Conservation (phyloP, 2,797 vertebrate species). For the Betta splendens region DNA sequence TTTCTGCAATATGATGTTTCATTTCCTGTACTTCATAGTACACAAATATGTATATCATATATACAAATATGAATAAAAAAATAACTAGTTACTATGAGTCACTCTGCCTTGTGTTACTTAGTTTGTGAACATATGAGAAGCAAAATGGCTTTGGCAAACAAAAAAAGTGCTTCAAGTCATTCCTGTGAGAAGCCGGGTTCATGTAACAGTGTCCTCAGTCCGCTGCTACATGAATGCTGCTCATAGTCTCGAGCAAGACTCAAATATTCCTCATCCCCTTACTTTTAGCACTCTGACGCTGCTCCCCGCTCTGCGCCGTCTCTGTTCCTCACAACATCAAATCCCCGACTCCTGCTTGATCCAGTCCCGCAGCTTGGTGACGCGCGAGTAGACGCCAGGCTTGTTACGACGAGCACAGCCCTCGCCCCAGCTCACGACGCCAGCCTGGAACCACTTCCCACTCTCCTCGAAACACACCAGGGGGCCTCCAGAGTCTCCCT, state of each 20-base stretch:
- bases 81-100: no score
- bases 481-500: conserved; percentile 87
- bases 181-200: conserved; percentile 35
- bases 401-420: conserved; percentile 84
- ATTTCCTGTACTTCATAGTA: conserved; percentile 14
- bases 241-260: conserved; percentile 35
- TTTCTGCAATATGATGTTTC: conserved; percentile 19
- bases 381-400: conserved; percentile 80
- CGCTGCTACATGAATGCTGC: conserved; percentile 35
- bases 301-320: conserved; percentile 23
- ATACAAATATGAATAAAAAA: no score
- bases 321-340: conserved; percentile 56
- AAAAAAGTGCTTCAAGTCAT: conserved; percentile 57
- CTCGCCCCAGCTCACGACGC: conserved; percentile 86
- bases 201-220: conserved; percentile 24
- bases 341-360: conserved; percentile 61
- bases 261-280: conserved; percentile 51
- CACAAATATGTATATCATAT: no score
- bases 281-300: conserved; percentile 22
- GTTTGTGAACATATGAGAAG: no score
- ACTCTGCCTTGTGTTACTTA: neutral
- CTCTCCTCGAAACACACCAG: conserved; percentile 81
- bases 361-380: conserved; percentile 81
- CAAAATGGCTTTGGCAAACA: conserved; percentile 18
- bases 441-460: conserved; percentile 85